Evolutionary conservation across 1,140 invertebrate species (phyloP).

Genomic region (Calliopsis andreniformis): DNA sequence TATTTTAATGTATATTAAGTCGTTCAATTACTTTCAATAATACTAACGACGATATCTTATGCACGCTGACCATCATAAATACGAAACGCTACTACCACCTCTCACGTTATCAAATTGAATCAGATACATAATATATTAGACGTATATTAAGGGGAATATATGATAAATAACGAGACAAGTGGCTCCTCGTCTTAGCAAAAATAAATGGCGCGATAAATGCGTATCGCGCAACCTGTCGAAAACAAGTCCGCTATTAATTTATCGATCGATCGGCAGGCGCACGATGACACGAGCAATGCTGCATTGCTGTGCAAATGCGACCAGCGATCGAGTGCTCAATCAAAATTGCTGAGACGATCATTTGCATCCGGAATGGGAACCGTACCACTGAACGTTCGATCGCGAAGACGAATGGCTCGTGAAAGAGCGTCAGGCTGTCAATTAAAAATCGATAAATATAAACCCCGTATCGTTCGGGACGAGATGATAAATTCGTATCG

Average conservation of each 20-base stretch:
- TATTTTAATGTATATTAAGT: no score
- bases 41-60: no score
- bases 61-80: no score
- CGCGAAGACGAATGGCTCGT: not conserved
- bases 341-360: not conserved
- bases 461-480: not conserved
- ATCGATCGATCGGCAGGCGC: not conserved
- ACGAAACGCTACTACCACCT: no score
- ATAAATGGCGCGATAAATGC: no score
- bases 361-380: not conserved
- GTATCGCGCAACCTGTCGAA: not conserved
- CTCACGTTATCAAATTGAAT: no score
- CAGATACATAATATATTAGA: no score
- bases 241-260: not conserved
- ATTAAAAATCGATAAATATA: conserved; percentile 18
- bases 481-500: not conserved
- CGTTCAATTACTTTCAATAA: no score
- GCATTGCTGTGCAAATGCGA: not conserved
- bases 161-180: no score
- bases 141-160: no score
- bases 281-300: not conserved
- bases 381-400: not conserved
- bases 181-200: no score
- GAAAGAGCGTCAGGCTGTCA: not conserved
- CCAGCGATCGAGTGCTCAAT: not conserved